These are phyloP conservation scores for Bufotes viridis DNA, from an alignment of 2,797 vertebrate species.

Conservation along the genomic window DNA sequence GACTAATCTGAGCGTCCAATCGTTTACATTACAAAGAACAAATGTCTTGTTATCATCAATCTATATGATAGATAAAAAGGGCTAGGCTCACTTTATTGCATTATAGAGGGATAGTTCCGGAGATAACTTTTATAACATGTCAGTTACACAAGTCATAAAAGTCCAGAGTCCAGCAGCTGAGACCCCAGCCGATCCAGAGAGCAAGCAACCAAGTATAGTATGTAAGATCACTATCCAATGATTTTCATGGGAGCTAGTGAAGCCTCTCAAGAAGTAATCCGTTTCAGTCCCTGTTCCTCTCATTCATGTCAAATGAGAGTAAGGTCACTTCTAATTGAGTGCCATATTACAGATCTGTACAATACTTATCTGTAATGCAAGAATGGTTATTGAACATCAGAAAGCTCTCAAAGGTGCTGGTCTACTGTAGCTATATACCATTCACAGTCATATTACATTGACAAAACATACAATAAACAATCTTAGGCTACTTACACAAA, in stretches of 20 bases:
- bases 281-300: too few species aligned
- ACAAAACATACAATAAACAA: too few species aligned
- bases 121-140: neutral
- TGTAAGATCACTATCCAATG: neutral
- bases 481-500: too few species aligned
- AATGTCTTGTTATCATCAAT: neutral
- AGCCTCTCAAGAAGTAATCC: too few species aligned
- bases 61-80: neutral
- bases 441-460: too few species aligned
- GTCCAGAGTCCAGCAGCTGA: neutral
- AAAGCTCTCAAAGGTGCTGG: too few species aligned
- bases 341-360: too few species aligned
- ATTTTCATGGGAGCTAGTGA: neutral
- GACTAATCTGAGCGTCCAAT: neutral
- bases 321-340: too few species aligned
- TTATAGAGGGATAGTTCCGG: neutral
- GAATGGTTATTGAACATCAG: too few species aligned
- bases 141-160: neutral
- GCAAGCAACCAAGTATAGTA: neutral
- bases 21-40: slow-evolving; percentile 9
- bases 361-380: too few species aligned
- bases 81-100: neutral
- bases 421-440: too few species aligned
- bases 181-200: neutral
- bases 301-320: too few species aligned